Conservation (phyloP, 1,140 invertebrate genomes). For the Maconellicoccus hirsutus region DNA sequence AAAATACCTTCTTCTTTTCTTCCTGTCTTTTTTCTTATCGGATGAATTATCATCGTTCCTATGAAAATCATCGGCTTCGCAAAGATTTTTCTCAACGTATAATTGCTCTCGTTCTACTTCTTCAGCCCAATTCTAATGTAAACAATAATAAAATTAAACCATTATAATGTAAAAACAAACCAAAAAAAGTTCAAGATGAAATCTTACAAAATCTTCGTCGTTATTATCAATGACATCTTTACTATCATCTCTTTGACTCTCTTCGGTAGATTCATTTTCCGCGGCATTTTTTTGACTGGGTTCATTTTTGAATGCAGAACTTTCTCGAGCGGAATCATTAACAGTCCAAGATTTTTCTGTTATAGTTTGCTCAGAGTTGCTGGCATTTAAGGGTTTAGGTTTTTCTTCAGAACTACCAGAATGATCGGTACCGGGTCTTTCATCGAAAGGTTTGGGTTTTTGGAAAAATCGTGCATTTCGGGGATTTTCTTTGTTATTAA, state of each 20-base stretch:
- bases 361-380: neutral
- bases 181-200: neutral
- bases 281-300: neutral
- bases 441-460: neutral
- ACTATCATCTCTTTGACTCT: neutral
- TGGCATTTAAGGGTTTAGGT: neutral
- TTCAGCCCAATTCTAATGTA: conserved; percentile 26
- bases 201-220: neutral
- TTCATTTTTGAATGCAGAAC: neutral
- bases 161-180: neutral
- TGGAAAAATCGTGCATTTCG: neutral
- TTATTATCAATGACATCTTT: neutral
- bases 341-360: neutral
- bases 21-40: neutral
- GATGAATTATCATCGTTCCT: conserved; percentile 5
- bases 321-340: neutral
- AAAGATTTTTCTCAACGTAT: conserved; percentile 20
- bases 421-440: neutral
- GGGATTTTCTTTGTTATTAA: neutral
- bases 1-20: conserved; percentile 23
- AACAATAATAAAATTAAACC: neutral
- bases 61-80: conserved; percentile 18
- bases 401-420: neutral
- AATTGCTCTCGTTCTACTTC: conserved; percentile 26
- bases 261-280: neutral